Conservation (phyloP, 1,140 invertebrate genomes). For the Trichonephila clavata region DNA sequence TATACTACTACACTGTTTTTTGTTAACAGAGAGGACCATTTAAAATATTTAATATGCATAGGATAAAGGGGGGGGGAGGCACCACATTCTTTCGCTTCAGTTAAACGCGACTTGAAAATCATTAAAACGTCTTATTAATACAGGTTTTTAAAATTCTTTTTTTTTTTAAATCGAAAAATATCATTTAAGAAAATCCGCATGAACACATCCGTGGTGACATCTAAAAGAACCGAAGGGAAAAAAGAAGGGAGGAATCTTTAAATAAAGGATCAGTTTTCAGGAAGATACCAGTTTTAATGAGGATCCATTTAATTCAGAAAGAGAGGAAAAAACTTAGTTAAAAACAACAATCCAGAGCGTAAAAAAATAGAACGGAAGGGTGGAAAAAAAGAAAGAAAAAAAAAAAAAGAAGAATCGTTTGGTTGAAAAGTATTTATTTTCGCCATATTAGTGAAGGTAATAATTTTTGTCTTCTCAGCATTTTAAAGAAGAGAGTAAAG, state of each 20-base stretch:
- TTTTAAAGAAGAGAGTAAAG: conserved; percentile 19
- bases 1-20: no score
- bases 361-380: conserved; percentile 6
- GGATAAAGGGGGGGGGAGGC: no score
- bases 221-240: background rate
- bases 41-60: no score
- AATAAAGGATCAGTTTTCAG: conserved; percentile 3
- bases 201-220: conserved; percentile 55
- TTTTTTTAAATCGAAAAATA: conserved; percentile 10
- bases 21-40: no score
- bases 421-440: conserved; percentile 69
- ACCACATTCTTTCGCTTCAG: background rate
- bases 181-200: conserved; percentile 52
- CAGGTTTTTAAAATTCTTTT: background rate
- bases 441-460: conserved; percentile 51
- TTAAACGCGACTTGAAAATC: background rate
- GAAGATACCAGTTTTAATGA: conserved; percentile 69
- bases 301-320: conserved; percentile 52
- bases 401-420: conserved; percentile 39
- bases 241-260: conserved; percentile 1
- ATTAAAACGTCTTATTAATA: conserved; percentile 46
- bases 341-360: conserved; percentile 29
- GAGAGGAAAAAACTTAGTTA: conserved; percentile 31
- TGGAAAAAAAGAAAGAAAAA: background rate
- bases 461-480: conserved; percentile 46